These are phyloP conservation scores for Nephrotoma appendiculata DNA, from an alignment of 2,888 invertebrate genomes.

Conservation along the genomic window DNA sequence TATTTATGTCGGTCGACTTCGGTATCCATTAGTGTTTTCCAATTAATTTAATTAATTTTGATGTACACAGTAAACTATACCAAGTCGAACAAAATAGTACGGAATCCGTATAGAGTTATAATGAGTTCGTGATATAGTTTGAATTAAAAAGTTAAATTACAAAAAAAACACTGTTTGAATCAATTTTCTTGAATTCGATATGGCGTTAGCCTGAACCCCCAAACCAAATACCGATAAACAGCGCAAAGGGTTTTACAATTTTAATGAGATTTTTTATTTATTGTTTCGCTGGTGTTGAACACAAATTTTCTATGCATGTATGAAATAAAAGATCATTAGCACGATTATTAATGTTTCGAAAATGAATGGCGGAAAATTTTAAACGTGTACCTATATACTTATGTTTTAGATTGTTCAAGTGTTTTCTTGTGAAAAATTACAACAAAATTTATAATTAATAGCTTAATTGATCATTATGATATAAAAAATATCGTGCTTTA, in stretches of 20 bases:
- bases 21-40: not conserved
- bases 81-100: not conserved
- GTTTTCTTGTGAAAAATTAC: not conserved
- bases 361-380: not conserved
- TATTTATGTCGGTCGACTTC: not conserved
- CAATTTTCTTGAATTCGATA: not conserved
- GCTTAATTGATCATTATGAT: not conserved
- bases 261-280: not conserved
- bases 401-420: not conserved
- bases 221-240: not conserved
- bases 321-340: not conserved
- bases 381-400: not conserved
- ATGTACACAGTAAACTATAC: not conserved
- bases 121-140: not conserved
- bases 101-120: not conserved
- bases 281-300: not conserved
- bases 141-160: not conserved
- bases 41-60: not conserved
- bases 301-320: not conserved
- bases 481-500: not conserved
- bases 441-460: not conserved
- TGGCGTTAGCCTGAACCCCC: not conserved
- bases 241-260: not conserved
- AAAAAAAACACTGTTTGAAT: not conserved
- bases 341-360: not conserved